These are phyloP conservation scores for Mycetomoellerius zeteki DNA, from an alignment of 1,140 invertebrate species.

Conservation along the genomic window DNA sequence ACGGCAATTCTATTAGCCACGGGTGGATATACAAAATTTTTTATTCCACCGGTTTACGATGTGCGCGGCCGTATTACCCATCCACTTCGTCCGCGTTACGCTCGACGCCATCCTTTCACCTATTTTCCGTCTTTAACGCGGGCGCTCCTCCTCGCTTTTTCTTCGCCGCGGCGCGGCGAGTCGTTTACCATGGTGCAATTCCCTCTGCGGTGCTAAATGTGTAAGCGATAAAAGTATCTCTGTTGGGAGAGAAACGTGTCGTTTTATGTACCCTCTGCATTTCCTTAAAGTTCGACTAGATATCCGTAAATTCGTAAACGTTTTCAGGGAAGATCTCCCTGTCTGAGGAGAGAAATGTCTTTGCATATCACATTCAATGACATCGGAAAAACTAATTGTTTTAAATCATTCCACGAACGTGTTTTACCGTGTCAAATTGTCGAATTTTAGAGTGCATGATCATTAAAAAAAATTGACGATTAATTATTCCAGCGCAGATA, in stretches of 20 bases:
- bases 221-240: conserved; percentile 78
- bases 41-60: conserved; percentile 62
- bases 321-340: conserved; percentile 29
- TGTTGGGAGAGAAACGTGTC: conserved; percentile 63
- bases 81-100: conserved; percentile 37
- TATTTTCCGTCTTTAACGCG: conserved; percentile 22
- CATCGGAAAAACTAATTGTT: conserved; percentile 6
- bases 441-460: neutral
- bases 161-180: conserved; percentile 29
- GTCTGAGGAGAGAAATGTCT: conserved; percentile 29
- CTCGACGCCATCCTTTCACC: conserved; percentile 36
- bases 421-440: neutral
- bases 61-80: conserved; percentile 54
- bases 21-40: conserved; percentile 24
- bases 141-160: neutral
- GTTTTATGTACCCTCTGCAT: conserved; percentile 75
- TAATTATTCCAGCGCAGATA: neutral
- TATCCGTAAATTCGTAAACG: conserved; percentile 70
- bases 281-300: conserved; percentile 71
- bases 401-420: neutral
- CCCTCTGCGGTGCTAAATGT: conserved; percentile 73
- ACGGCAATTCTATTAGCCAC: conserved; percentile 54
- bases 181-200: conserved; percentile 68
- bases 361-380: neutral
- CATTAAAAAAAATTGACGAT: neutral